These are phyloP conservation scores for Palythoa heliodiscus DNA, from an alignment of 92 coral and sea anemone species.

Conservation along the genomic window DNA sequence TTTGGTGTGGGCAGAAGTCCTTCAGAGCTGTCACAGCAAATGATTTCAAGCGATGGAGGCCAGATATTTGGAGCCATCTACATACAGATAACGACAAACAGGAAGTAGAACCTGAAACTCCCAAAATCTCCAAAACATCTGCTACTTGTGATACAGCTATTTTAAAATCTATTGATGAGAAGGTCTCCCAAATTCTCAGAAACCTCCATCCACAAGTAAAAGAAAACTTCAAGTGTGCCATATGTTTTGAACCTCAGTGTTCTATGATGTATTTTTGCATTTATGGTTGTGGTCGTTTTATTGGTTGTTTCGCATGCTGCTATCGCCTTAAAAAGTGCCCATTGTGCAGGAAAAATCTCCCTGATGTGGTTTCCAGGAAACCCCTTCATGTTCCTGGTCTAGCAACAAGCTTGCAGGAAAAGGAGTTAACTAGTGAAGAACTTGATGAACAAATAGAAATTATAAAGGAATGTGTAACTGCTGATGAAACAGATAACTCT, in stretches of 20 bases:
- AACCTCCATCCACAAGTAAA: background rate
- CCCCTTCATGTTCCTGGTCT: constrained; percentile 21
- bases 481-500: constrained; percentile 1
- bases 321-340: constrained; percentile 12
- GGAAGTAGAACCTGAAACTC: background rate
- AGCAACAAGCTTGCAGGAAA: background rate
- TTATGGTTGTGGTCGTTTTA: background rate
- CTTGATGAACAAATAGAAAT: background rate
- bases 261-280: background rate
- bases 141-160: background rate
- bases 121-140: background rate
- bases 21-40: background rate
- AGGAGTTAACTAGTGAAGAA: background rate
- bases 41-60: background rate
- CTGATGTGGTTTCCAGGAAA: background rate
- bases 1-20: background rate
- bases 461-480: background rate
- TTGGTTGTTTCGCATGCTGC: constrained; percentile 8
- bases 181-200: background rate
- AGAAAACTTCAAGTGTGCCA: background rate
- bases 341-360: constrained; percentile 4
- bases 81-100: background rate
- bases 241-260: background rate
- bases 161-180: background rate
- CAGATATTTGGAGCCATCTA: background rate